Conservation (phyloP, 2,888 invertebrate genomes). For the Scelioninae gen. 1 region DNA sequence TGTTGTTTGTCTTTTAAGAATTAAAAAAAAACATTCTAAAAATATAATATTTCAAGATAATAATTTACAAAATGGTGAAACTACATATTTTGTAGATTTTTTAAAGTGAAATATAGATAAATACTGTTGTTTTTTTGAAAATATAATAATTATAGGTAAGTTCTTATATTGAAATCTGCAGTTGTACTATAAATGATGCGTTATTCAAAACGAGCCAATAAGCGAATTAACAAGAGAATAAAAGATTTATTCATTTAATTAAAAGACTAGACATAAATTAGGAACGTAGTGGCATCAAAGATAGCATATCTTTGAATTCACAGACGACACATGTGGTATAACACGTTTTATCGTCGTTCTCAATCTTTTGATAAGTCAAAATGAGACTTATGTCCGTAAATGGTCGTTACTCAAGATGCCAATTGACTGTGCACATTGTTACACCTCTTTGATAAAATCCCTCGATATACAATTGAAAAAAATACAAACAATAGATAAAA, state of each 20-base stretch:
- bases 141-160: too few relatives aligned
- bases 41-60: too few relatives aligned
- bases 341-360: constrained; percentile 40
- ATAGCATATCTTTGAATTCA: constrained; percentile 34
- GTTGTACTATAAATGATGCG: not conserved
- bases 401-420: constrained; percentile 15
- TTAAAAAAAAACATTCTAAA: too few relatives aligned
- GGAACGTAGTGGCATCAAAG: constrained; percentile 62
- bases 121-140: too few relatives aligned
- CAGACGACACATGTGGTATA: constrained; percentile 27
- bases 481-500: too few relatives aligned
- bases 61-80: too few relatives aligned
- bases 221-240: constrained; percentile 17
- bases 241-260: constrained; percentile 26
- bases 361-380: constrained; percentile 33
- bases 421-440: constrained; percentile 4
- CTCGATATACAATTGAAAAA: not conserved
- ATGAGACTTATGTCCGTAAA: constrained; percentile 22
- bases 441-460: constrained; percentile 4
- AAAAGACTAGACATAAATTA: constrained; percentile 75
- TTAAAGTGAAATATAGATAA: too few relatives aligned
- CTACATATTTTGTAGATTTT: too few relatives aligned
- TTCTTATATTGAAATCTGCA: not conserved
- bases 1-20: too few relatives aligned
- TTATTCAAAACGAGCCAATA: not conserved